These are phyloP conservation scores for Theropithecus gelada DNA, from an alignment of 2,113 vertebrate genomes.

Conservation along the genomic window DNA sequence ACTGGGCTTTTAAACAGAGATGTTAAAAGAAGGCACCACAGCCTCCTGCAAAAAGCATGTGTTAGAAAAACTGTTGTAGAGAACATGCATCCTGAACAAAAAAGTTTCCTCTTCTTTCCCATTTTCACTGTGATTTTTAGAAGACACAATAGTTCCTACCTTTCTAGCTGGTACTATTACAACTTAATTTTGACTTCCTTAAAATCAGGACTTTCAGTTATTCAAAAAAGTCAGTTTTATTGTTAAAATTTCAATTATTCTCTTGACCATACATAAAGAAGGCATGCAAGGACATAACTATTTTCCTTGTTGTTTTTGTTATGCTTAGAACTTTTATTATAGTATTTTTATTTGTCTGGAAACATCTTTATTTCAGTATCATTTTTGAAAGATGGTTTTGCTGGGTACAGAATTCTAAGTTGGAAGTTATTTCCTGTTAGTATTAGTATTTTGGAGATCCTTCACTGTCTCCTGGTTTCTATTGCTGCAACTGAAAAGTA, in stretches of 20 bases:
- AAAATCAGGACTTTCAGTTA: neutral
- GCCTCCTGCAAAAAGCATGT: neutral
- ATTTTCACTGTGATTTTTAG: neutral
- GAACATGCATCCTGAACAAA: neutral
- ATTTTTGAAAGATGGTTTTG: slow-evolving; percentile 35
- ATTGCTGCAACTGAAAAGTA: neutral
- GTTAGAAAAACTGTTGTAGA: neutral
- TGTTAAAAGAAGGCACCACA: neutral
- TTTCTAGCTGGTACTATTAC: neutral
- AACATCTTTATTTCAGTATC: neutral
- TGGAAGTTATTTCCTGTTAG: neutral
- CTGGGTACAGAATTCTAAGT: neutral
- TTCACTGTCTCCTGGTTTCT: neutral
- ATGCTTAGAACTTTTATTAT: neutral
- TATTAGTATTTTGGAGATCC: neutral
- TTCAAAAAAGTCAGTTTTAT: neutral
- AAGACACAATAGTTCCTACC: neutral
- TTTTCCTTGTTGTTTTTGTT: neutral
- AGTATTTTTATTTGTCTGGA: neutral
- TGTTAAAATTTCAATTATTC: neutral
- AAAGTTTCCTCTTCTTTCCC: neutral
- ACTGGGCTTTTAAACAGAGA: neutral
- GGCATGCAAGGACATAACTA: neutral
- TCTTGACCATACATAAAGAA: neutral
- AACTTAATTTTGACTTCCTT: neutral